These are phyloP conservation scores for Cyprinodon tularosa DNA, from an alignment of 2,113 vertebrate species.

Conservation along the genomic window DNA sequence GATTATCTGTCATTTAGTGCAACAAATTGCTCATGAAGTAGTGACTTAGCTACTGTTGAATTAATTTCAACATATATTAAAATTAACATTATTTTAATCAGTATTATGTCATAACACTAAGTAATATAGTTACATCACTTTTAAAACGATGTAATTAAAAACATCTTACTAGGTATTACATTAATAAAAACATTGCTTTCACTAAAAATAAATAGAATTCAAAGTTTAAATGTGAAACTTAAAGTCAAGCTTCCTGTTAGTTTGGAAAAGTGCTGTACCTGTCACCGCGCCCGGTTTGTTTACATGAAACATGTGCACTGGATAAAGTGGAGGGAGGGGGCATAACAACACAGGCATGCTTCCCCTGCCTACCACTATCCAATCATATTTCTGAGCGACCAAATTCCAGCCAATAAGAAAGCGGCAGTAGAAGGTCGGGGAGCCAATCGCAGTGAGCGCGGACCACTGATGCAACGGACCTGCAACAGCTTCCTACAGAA, in stretches of 20 bases:
- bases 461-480: constrained; percentile 83
- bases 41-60: not conserved
- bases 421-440: constrained; percentile 15
- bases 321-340: constrained; percentile 57
- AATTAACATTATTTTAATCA: not conserved
- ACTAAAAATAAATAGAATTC: not conserved
- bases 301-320: constrained; percentile 81
- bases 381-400: constrained; percentile 65
- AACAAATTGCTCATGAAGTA: not conserved
- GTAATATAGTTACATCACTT: not conserved
- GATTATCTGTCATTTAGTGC: constrained; percentile 6
- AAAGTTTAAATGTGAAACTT: constrained; percentile 10
- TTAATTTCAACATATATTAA: not conserved
- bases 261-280: constrained; percentile 21
- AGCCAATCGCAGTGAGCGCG: constrained; percentile 71
- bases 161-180: not conserved
- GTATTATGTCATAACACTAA: not conserved
- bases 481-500: constrained; percentile 77
- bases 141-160: not conserved
- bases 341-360: constrained; percentile 51
- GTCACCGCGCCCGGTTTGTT: constrained; percentile 76
- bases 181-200: not conserved
- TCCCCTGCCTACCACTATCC: constrained; percentile 64
- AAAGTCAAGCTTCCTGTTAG: constrained; percentile 26
- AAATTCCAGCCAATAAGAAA: constrained; percentile 66